Base-by-base conservation (phyloP, 2,113 vertebrate genomes). In the Elanoides forficatus region DNA sequence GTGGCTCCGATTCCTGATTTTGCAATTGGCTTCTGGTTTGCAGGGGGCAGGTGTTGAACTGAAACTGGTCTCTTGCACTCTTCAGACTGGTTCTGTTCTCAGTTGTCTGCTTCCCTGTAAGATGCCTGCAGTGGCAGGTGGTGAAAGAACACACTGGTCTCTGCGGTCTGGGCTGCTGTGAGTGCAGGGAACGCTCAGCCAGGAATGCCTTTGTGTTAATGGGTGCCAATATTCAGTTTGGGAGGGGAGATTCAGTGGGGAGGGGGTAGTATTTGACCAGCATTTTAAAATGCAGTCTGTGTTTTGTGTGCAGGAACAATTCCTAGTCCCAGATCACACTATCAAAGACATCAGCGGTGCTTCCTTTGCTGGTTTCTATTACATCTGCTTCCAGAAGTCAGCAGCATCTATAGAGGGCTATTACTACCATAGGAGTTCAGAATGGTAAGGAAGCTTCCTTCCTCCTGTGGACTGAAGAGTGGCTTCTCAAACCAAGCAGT, bases 321-420 rank as follows among this genome's bases (percentile, higher is more conserved):
- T 99, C 96, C 97, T 99, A 53, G 99, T 99, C 70, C 99, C 99
- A 21, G 99, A 99, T 97, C 99, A 99, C 98, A 99, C 99, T 12
- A 99, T 99, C 98, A 99, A 99, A 98, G 99, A 99, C 97, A 99
- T 99, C 97, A 99, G 99, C 2, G 99, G 99, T 30, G 99, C 99
- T 97, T 99, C 99, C 96, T 99, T 99, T 92, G 99, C 99, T 48
- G 99, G 99, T 74, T 99, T 99, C 98, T 99, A 99, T 98, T 99
- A 99, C 98, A 99, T 99, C 98, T 99, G 99, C 98, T 99, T 99
- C 98, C 99, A 99, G 98, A 99, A 99, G 97, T 99, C 99, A 63
- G 99, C 99, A 58, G 99, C 99, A 66, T 99, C 99, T 95, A 99
- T 99, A 91, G 99, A 99, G 98, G 99, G 99, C 45, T 99, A 99